Conservation (phyloP, 2,888 invertebrate species). For the Limnephilus lunatus region DNA sequence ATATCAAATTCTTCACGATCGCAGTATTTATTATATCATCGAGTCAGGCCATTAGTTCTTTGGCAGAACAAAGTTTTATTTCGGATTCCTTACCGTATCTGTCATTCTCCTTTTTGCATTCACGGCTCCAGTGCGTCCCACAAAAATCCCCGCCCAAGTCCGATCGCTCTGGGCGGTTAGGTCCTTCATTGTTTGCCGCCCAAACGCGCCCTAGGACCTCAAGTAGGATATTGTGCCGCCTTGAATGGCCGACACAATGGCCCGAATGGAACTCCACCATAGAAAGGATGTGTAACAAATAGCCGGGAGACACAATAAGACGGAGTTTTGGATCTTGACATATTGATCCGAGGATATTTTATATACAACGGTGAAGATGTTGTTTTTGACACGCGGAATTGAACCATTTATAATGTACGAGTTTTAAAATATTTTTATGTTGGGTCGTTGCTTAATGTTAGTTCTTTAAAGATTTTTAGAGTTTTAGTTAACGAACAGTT, state of each 20-base stretch:
- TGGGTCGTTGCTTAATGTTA: not conserved
- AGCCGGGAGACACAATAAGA: constrained; percentile 44
- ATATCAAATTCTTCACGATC: too few species aligned
- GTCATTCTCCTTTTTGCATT: not conserved
- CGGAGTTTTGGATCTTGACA: constrained; percentile 40
- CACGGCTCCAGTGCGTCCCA: not conserved
- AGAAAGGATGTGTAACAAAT: constrained; percentile 50
- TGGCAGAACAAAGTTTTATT: too few species aligned
- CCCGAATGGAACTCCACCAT: constrained; percentile 23
- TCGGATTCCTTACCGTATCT: too few species aligned
- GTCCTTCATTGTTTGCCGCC: constrained; percentile 30
- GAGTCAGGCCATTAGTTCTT: too few species aligned
- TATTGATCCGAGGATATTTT: constrained; percentile 32
- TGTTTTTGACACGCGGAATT: not conserved
- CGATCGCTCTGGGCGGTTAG: not conserved
- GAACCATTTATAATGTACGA: not conserved
- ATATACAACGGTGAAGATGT: not conserved
- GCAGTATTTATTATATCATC: too few species aligned
- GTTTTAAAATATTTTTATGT: not conserved
- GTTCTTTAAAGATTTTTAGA: not conserved
- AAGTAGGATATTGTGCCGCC: constrained; percentile 42
- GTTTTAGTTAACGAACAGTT: too few species aligned
- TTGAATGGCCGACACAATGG: constrained; percentile 36
- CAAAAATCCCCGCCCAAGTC: not conserved
- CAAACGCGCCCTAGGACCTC: constrained; percentile 27